phyloP scores from a whole-genome alignment of 2,113 vertebrate species.

The Trochalopteron elliotii region DNA sequence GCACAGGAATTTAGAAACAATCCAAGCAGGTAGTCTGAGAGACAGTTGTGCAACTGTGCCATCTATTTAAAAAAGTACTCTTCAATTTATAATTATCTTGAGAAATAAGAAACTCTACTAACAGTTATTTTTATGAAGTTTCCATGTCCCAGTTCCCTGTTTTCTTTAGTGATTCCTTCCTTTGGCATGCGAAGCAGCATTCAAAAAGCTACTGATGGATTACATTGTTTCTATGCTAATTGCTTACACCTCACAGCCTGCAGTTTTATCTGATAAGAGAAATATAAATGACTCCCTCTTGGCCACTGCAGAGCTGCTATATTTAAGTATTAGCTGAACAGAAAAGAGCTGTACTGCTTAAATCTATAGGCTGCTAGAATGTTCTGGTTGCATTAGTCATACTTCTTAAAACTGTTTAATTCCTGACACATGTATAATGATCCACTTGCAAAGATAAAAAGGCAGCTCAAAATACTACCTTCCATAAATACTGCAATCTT shows the following conservation, averaged over 20 bases:
- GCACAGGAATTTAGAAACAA: neutral
- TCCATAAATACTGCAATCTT: conserved; percentile 85
- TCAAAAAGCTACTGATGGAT: neutral
- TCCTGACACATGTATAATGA: conserved; percentile 44
- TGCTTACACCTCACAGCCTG: neutral
- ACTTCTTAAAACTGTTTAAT: conserved; percentile 35
- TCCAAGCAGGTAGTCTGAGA: neutral
- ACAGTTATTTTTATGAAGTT: neutral
- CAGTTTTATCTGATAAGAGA: neutral
- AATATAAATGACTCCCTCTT: neutral
- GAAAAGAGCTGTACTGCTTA: neutral
- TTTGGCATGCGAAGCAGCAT: neutral
- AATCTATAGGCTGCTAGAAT: neutral
- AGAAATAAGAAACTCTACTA: neutral
- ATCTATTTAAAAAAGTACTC: neutral
- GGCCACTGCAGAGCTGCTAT: neutral
- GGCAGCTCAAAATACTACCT: conserved; percentile 81
- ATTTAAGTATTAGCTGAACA: conserved; percentile 28
- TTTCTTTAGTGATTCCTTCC: neutral
- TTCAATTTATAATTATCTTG: neutral
- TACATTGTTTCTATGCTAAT: neutral
- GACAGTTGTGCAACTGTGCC: neutral
- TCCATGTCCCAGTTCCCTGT: neutral
- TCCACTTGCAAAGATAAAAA: conserved; percentile 53
- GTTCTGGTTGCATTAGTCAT: conserved; percentile 39